These are phyloP conservation scores for Protonemura montana DNA, from an alignment of 2,888 invertebrate species.

Conservation along the genomic window DNA sequence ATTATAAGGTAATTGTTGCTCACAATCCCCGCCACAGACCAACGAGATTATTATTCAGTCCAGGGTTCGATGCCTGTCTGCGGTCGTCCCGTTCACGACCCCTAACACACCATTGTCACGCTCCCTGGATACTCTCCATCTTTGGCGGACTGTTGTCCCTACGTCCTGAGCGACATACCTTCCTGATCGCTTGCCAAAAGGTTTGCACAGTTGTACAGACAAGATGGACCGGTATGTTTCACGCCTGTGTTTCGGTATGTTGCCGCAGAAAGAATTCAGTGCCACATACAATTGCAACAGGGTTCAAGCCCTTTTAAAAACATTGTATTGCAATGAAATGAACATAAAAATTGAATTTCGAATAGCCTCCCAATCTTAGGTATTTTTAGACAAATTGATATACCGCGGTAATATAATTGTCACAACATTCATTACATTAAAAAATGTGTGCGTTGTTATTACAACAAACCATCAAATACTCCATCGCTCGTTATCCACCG, in stretches of 20 bases:
- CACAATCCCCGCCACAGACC: neutral
- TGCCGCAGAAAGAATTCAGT: too few species aligned
- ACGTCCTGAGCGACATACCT: neutral
- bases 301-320: too few species aligned
- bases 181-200: neutral
- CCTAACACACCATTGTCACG: neutral
- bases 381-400: too few species aligned
- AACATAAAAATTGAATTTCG: too few species aligned
- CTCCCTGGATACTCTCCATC: neutral
- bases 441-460: too few species aligned
- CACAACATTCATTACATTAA: too few species aligned
- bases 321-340: too few species aligned
- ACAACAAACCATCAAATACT: neutral
- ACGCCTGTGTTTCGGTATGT: too few species aligned
- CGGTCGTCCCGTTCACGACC: neutral
- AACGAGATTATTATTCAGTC: slow-evolving; percentile 12
- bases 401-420: too few species aligned
- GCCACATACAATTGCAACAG: too few species aligned
- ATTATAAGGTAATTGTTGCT: neutral
- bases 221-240: neutral
- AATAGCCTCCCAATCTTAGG: too few species aligned
- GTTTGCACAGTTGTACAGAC: neutral
- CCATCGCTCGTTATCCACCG: neutral
- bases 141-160: neutral
- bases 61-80: neutral